Evolutionary conservation across 2,797 vertebrate species (phyloP), one percentile per base, ranked within the genome.

Genomic region (Catamblyrhynchus diadema): DNA sequence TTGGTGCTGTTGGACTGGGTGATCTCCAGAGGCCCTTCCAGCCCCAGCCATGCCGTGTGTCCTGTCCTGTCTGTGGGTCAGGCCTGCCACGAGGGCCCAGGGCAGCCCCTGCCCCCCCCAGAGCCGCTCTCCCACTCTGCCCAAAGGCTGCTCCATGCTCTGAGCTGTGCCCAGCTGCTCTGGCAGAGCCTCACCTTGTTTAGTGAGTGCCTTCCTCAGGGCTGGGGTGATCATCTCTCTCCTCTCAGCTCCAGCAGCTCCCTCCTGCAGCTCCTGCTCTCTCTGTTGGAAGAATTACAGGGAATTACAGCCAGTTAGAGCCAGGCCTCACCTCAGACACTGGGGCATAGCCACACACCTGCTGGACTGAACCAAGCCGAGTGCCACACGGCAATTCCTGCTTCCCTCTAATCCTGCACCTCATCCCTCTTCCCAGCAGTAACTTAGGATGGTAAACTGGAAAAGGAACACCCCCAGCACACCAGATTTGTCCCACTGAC

Each of bases 221-320:
- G 98, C 98, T 0, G 98, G 98, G 1, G 99, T 99, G 89, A 99
- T 98, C 99, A 99, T 99, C 93, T 99, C 98, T 94, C 99, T 97
- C 83, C 95, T 95, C 56, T 98, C 98, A n/a, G 61, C 96, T 96
- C 91, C 95, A 77, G 77, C 96, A 33, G 64, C 84, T 24, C 95
- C 97, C 60, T 91, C 97, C 79, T 94, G 23, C 1, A 78, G 84
- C 33, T 97, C 95, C 39, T 17, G 86, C 59, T 97, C 97, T 93
- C 90, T 97, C 98, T 98, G 93, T 41, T 82, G 61, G 35, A 87
- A 91, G 81, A 57, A 57, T 57, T 12, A 94, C 70, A 93, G 42
- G 8, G 47, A 93, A 95, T 86, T 47, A 20, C 56, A 95, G 30
- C 20, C 12, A 8, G 41, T 91, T 42, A 93, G 61, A 64, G 14